Evolutionary conservation across 2,797 vertebrate species (phyloP), one percentile per base, ranked within the genome.

Genomic region (Smutsia temminckii): DNA sequence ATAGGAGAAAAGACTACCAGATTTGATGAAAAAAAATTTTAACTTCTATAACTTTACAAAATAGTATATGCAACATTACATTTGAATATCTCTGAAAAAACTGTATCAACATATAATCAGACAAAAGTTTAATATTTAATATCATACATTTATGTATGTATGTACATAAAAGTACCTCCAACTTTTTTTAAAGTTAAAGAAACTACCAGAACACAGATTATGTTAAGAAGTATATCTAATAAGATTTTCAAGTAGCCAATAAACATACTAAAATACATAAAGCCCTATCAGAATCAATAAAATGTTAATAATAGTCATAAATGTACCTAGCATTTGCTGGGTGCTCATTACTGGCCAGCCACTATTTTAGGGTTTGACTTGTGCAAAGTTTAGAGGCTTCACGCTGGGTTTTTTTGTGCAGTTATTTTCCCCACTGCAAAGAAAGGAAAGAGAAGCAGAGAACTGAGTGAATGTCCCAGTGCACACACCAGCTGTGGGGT

Each of bases 181-280:
- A 51, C 25, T 68, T 68, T 64, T 72, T 94, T 68, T 93, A 74
- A 69, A 72, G 14, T 91, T 86, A 79, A 89, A 93, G 7, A 57
- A 25, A 2, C 25, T n/a, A 81, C 12, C 6, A 46, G 75, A 49
- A 59, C 51, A 72, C n/a, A 57, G 86, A 51, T 66, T 57, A 57
- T 57, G 3, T 75, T 63, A 66, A 86, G 77, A 66, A 57, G 13
- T 75, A 51, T n/a, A 88, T 87, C 42, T 72, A 85, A 40, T 72
- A 84, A 46, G 40, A 61, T 80, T 77, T 80, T 25, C 34, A 59
- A 59, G 4, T 91, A 8, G 6, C 0, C 12, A 61, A 51, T 78
- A 81, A 80, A 66, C 64, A 53, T n/a, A 53, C 23, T 27, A 77
- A 89, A 89, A 86, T 83, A 29, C 23, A 53, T 10, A 6, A 12